phyloP scores from a whole-genome alignment of 1,140 invertebrate species.

The Sarcophaga peregrina region DNA sequence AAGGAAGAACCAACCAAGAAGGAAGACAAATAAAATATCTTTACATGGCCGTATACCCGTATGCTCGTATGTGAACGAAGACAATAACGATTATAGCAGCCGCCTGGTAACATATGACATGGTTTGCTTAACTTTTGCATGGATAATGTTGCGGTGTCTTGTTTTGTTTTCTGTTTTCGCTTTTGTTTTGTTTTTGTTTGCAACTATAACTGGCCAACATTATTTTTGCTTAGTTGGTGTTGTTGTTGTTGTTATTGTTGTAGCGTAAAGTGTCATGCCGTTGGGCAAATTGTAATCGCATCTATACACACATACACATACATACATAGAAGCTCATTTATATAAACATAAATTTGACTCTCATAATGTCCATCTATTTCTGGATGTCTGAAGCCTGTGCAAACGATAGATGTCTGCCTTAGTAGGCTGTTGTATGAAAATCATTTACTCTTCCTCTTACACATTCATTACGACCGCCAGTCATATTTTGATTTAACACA shows the following conservation, averaged over 20 bases:
- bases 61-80: background rate
- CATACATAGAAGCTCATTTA: background rate
- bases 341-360: too few relatives aligned
- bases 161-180: background rate
- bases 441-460: slow-evolving; percentile 2
- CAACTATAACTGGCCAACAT: too few relatives aligned
- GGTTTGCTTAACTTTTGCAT: slow-evolving; percentile 29
- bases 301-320: background rate
- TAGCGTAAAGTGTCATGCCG: slow-evolving; percentile 23
- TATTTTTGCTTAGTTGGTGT: background rate
- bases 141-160: slow-evolving; percentile 1
- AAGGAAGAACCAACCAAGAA: background rate
- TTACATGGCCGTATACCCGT: background rate
- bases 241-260: background rate
- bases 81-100: background rate
- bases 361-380: background rate
- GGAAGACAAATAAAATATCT: background rate
- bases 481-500: slow-evolving; percentile 18
- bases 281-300: slow-evolving; percentile 31
- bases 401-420: slow-evolving; percentile 1
- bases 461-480: slow-evolving; percentile 20
- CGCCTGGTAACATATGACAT: slow-evolving; percentile 24
- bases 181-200: background rate
- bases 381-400: background rate
- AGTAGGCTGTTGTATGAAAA: background rate